Conservation (phyloP, 2,888 invertebrate genomes). For the Drosophila ustulata region DNA sequence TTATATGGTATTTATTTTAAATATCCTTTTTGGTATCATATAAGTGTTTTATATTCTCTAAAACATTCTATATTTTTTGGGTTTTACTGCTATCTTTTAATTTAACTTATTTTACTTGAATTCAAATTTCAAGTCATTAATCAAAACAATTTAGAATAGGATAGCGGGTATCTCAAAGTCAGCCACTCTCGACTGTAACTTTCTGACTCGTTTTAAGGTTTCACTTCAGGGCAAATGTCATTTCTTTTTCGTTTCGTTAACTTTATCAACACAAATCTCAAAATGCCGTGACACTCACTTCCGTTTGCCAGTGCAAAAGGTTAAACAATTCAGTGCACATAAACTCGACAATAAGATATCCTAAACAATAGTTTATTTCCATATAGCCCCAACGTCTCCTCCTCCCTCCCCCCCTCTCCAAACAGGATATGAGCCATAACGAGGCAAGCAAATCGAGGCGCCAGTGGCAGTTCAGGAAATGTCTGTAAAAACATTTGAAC, state of each 20-base stretch:
- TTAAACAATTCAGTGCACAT: slow-evolving; percentile 20
- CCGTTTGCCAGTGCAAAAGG: slow-evolving; percentile 33
- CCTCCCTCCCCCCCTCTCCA: not conserved
- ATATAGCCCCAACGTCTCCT: not conserved
- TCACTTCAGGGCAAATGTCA: slow-evolving; percentile 12
- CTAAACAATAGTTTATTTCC: slow-evolving; percentile 12
- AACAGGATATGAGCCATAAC: slow-evolving; percentile 22
- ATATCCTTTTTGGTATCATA: too few relatives aligned
- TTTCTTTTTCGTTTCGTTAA: slow-evolving; percentile 17
- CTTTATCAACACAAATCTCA: slow-evolving; percentile 55
- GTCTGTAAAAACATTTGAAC: slow-evolving; percentile 71
- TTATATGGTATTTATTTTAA: too few relatives aligned
- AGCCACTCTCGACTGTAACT: too few relatives aligned
- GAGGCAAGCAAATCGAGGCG: slow-evolving; percentile 24
- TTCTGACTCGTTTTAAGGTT: slow-evolving; percentile 10
- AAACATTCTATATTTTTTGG: too few relatives aligned
- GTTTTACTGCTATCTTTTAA: too few relatives aligned
- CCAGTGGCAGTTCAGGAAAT: slow-evolving; percentile 61
- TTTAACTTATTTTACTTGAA: too few relatives aligned
- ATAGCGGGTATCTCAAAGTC: too few relatives aligned
- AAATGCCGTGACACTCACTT: slow-evolving; percentile 65
- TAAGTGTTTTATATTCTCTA: too few relatives aligned
- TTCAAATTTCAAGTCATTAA: too few relatives aligned
- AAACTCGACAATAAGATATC: slow-evolving; percentile 5
- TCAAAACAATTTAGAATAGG: too few relatives aligned